Percentiles rank a stretch among this genome's conserved stretches.
Evolutionary conservation across 2,797 vertebrate genomes (phyloP).

Genomic region (Ptychadena robeensis): DNA sequence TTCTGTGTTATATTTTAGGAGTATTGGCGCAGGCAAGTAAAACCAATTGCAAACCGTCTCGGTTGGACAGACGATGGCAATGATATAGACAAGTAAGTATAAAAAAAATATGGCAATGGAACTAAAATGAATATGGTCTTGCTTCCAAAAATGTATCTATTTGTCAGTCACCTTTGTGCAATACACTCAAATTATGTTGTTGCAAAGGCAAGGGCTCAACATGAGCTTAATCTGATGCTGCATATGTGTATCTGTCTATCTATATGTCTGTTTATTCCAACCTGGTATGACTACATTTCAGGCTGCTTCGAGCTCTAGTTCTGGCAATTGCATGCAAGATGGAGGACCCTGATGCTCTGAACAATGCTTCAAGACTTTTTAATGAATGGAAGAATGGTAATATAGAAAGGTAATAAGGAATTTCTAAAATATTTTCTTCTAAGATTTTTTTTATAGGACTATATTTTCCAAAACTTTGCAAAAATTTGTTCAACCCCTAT

Average conservation of each 20-base stretch:
- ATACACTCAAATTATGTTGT: too few relatives aligned
- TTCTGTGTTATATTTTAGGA: conserved; percentile 73
- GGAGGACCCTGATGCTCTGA: conserved; percentile 74
- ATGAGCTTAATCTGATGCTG: too few relatives aligned
- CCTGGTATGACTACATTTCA: conserved; percentile 60
- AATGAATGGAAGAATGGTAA: conserved; percentile 76
- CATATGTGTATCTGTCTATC: too few relatives aligned
- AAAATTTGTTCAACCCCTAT: too few relatives aligned
- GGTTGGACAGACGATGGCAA: conserved; percentile 80
- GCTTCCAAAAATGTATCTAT: too few relatives aligned
- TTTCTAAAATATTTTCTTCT: not conserved
- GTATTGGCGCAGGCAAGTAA: conserved; percentile 80
- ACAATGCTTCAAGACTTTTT: conserved; percentile 77
- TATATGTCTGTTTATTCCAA: not conserved
- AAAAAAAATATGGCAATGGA: not conserved
- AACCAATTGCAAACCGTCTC: conserved; percentile 71
- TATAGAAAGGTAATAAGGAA: conserved; percentile 11
- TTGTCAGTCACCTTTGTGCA: too few relatives aligned
- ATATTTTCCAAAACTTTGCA: too few relatives aligned
- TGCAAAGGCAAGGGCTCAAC: too few relatives aligned
- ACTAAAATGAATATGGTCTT: not conserved
- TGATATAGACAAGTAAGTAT: conserved; percentile 80
- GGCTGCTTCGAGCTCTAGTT: conserved; percentile 86
- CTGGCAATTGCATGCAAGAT: conserved; percentile 86
- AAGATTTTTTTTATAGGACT: too few relatives aligned